phyloP scores from a whole-genome alignment of 2,113 vertebrate genomes.

The Etheostoma spectabile region DNA sequence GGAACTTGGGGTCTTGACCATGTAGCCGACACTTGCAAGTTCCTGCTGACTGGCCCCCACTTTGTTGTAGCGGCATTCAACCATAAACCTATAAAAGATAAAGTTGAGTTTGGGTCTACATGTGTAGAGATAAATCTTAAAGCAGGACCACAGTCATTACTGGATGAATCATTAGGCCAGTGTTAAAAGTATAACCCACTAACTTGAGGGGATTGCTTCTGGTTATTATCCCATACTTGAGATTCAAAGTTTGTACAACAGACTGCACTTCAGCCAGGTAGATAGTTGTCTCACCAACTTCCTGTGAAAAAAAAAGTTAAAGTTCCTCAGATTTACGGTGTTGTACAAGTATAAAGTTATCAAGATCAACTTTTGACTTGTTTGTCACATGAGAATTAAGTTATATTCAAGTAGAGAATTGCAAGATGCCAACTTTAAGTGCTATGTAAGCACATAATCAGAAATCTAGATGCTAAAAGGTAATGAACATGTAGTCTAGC shows the following conservation, averaged over 20 bases:
- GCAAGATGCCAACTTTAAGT: no score
- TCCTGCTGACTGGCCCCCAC: fast-evolving
- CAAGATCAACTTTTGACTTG: fast-evolving
- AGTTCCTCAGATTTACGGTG: neutral
- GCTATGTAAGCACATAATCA: no score
- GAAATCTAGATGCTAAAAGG: no score
- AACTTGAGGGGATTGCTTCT: constrained; percentile 73
- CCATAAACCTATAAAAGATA: constrained; percentile 64
- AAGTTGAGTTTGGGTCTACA: neutral
- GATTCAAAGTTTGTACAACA: constrained; percentile 36
- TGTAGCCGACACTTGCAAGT: constrained; percentile 68
- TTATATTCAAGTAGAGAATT: no score
- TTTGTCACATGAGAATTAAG: no score
- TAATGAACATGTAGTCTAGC: no score
- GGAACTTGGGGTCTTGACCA: constrained; percentile 70
- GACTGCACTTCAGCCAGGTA: constrained; percentile 78
- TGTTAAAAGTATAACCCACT: neutral
- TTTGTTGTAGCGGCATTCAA: constrained; percentile 81
- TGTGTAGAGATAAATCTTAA: neutral
- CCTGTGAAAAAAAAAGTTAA: constrained; percentile 42
- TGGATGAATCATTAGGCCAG: fast-evolving
- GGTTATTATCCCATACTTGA: constrained; percentile 78
- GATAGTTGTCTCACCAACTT: constrained; percentile 49
- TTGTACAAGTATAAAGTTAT: no score
- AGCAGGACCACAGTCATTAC: neutral